phyloP scores from a whole-genome alignment of 2,888 invertebrate species.

The Heliconius ismenius region DNA sequence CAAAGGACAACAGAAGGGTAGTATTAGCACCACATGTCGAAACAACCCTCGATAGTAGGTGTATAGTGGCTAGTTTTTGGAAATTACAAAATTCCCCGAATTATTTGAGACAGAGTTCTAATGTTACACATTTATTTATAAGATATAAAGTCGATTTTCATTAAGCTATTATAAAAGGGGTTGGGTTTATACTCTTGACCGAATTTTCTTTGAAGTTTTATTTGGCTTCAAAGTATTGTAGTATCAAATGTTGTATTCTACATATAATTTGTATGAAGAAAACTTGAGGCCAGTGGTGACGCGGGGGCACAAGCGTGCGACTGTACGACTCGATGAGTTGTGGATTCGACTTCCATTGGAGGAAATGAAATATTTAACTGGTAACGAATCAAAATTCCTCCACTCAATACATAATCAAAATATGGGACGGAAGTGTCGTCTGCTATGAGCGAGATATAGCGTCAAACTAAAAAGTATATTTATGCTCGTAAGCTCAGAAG shows the following conservation, averaged over 20 bases:
- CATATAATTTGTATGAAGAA: too few relatives aligned
- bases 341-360: too few relatives aligned
- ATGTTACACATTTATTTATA: neutral
- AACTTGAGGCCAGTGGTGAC: too few relatives aligned
- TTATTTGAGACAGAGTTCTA: neutral
- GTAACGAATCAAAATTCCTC: too few relatives aligned
- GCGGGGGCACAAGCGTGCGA: too few relatives aligned
- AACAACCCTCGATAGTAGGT: slow-evolving; percentile 17
- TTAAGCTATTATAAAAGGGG: neutral
- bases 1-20: slow-evolving; percentile 15
- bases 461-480: neutral
- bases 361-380: too few relatives aligned
- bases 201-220: slow-evolving; percentile 23
- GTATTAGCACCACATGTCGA: slow-evolving; percentile 24
- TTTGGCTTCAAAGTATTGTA: slow-evolving; percentile 14
- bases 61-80: slow-evolving; percentile 8
- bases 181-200: neutral
- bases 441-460: neutral
- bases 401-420: too few relatives aligned
- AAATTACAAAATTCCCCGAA: slow-evolving; percentile 9
- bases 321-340: too few relatives aligned
- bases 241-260: too few relatives aligned
- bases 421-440: too few relatives aligned
- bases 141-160: slow-evolving; percentile 1
- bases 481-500: too few relatives aligned